Percentiles rank a stretch among this genome's conserved stretches.
Evolutionary conservation across 2,888 invertebrate species (phyloP).

Genomic region (Drosophila formosana): DNA sequence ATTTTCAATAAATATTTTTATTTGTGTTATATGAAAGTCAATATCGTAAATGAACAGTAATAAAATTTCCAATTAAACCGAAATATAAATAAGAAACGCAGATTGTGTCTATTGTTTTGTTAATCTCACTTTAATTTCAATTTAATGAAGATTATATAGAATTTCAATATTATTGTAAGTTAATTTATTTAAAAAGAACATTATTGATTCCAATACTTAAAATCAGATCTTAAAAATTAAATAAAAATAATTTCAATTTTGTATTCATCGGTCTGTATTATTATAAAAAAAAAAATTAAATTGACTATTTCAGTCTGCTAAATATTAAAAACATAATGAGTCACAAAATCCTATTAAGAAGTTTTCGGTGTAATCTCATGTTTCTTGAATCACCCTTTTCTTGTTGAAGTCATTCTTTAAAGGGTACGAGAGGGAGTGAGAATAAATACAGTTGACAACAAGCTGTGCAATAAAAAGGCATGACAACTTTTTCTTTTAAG

Average conservation of each 20-base stretch:
- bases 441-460: constrained; percentile 2
- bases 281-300: too few species aligned
- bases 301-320: too few species aligned
- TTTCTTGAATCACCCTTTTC: not conserved
- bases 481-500: constrained; percentile 17
- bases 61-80: not conserved
- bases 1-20: constrained; percentile 4
- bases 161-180: too few species aligned
- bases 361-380: not conserved
- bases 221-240: too few species aligned
- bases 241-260: too few species aligned
- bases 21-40: not conserved
- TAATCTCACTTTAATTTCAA: not conserved
- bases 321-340: too few species aligned
- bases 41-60: not conserved
- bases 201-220: too few species aligned
- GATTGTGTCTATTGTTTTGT: not conserved
- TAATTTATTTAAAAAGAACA: too few species aligned
- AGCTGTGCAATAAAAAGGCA: not conserved
- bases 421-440: not conserved
- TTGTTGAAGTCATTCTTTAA: not conserved
- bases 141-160: not conserved
- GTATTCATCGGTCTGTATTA: too few species aligned
- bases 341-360: too few species aligned
- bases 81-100: not conserved